Evolutionary conservation across 2,888 invertebrate species (phyloP), one percentile per base, ranked within the genome.

Genomic region (Resseliella maxima): DNA sequence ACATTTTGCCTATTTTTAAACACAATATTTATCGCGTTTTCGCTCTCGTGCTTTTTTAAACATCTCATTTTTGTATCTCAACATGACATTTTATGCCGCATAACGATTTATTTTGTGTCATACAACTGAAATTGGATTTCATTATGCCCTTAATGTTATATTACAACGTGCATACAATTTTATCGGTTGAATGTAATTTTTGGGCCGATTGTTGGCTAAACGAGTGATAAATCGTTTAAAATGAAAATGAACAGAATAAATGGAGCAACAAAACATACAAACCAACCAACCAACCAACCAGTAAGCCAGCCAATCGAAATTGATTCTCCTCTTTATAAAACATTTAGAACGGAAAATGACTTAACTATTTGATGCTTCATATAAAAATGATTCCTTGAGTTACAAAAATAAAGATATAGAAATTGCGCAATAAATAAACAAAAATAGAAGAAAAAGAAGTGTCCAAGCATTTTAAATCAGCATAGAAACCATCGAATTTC

Each of bases 301-400:
- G n/a, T n/a, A n/a, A n/a, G n/a, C 31, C 15, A 15, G 15, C 12
- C 31, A 27, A 59, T 72, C 72, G 15, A 72, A 72, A 72, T 31
- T 15, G n/a, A 31, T 72, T 72, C 31, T 72, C 12, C 18, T 10
- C 15, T 72, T 24, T n/a, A n/a, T n/a, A 10, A 59, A 59, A 72
- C 72, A 72, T 72, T 72, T 31, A 35, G 12, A 31, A 72, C 72
- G 72, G 72, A 72, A 35, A 72, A 15, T 35, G 31, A 31, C 72
- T 72, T 12, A 10, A 24, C 24, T 27, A 24, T 27, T 59, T 12
- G 72, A 72, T 72, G 72, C 72, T 72, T 72, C 72, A 72, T 72
- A 72, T 72, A 72, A 72, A 72, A 72, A 72, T 72, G 72, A 72
- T 72, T 72, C 72, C 72, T 72, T 72, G 72, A 72, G 31, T n/a